Percentiles rank a stretch among this genome's conserved stretches.
These are phyloP conservation scores for Lamprologus tigripictilis DNA, from an alignment of 2,113 vertebrate species.

Conservation along the genomic window DNA sequence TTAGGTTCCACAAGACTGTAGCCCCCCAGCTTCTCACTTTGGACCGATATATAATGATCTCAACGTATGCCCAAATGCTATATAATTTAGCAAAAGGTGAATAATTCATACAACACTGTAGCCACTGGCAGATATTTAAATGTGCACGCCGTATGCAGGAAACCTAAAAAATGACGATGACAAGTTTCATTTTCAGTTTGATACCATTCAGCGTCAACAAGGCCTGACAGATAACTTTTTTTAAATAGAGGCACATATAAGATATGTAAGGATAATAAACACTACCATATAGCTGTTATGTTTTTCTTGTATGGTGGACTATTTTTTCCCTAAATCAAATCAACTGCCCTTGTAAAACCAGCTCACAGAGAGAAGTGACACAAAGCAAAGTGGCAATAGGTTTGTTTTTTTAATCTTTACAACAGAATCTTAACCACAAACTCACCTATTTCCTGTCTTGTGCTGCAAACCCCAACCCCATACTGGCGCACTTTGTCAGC, in stretches of 20 bases:
- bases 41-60: conserved; percentile 40
- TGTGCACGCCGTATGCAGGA: conserved; percentile 18
- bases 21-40: background rate
- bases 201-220: background rate
- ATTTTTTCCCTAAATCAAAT: background rate
- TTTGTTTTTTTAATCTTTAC: background rate
- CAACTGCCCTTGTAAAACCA: background rate
- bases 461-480: conserved; percentile 82
- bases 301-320: background rate
- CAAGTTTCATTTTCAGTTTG: background rate
- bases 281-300: background rate
- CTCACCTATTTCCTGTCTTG: conserved; percentile 87
- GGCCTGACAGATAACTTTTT: background rate
- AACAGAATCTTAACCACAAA: background rate
- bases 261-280: background rate
- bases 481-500: conserved; percentile 68
- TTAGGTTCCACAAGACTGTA: conserved; percentile 8
- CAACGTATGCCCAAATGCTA: conserved; percentile 29
- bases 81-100: conserved; percentile 63
- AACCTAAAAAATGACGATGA: conserved; percentile 36
- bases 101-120: conserved; percentile 56
- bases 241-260: background rate
- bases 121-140: conserved; percentile 59
- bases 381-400: background rate
- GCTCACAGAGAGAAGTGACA: background rate